Evolutionary conservation across 1,140 invertebrate species (phyloP).

Genomic region (Sycophaga agraensis): DNA sequence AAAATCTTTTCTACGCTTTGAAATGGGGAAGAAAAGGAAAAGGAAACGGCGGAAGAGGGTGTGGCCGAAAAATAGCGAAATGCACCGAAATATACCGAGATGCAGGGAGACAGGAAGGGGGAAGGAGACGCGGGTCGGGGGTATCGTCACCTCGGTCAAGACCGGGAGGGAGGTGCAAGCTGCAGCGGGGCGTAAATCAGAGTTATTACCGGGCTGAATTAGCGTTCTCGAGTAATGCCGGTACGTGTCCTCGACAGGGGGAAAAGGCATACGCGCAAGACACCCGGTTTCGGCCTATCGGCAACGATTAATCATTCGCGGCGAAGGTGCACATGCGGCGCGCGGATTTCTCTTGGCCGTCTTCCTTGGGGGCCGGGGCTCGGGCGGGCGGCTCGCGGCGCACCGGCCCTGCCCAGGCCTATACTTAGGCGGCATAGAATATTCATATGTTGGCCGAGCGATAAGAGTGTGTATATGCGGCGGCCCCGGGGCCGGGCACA

Average conservation of each 20-base stretch:
- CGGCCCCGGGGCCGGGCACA: conserved; percentile 3
- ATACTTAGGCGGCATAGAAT: conserved; percentile 54
- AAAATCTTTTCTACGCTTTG: no score
- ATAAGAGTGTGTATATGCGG: conserved; percentile 46
- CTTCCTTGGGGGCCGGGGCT: no score
- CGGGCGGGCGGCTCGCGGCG: no score
- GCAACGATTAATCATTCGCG: conserved; percentile 54
- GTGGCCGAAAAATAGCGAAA: no score
- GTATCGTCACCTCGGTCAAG: conserved; percentile 26
- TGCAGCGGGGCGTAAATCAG: conserved; percentile 51
- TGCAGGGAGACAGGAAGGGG: no score
- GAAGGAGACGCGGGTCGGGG: conserved; percentile 6
- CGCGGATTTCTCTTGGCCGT: conserved; percentile 1
- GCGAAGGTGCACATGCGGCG: conserved; percentile 28
- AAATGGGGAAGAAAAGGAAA: no score
- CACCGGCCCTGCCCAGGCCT: no score
- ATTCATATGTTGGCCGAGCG: conserved; percentile 49
- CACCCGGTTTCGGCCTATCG: conserved; percentile 40
- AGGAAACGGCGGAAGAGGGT: no score
- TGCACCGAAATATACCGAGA: no score
- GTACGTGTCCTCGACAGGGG: conserved; percentile 45
- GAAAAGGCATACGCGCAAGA: conserved; percentile 27
- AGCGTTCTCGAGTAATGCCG: conserved; percentile 48
- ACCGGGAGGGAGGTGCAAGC: no score
- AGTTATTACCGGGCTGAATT: conserved; percentile 52